A percentile compares a stretch with the other conserved stretches of the same genome.
Evolutionary conservation across 1,140 invertebrate genomes (phyloP).

Genomic region (Hormaphis cornu): DNA sequence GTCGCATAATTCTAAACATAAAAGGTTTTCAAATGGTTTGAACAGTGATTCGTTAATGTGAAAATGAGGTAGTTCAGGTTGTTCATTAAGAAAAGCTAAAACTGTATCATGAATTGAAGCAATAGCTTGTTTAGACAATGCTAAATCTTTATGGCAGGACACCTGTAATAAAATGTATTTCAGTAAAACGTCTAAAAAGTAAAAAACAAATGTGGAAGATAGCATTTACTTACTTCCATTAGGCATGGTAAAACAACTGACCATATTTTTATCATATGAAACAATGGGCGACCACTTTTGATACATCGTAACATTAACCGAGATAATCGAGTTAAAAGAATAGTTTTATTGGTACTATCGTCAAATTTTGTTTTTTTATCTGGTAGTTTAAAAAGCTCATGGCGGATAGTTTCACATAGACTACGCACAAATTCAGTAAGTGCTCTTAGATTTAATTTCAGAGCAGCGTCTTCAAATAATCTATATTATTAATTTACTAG

Average conservation of each 20-base stretch:
- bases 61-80: constrained; percentile 80
- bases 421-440: constrained; percentile 71
- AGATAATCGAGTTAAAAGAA: constrained; percentile 65
- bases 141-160: constrained; percentile 78
- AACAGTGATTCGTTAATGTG: constrained; percentile 91
- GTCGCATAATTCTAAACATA: constrained; percentile 85
- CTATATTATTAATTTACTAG: constrained; percentile 39
- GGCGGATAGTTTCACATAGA: constrained; percentile 69
- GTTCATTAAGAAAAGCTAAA: constrained; percentile 75
- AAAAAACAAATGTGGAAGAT: neutral
- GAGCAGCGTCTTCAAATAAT: constrained; percentile 73
- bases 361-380: constrained; percentile 32
- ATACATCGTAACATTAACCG: constrained; percentile 80
- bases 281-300: constrained; percentile 71
- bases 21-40: constrained; percentile 88
- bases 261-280: constrained; percentile 83
- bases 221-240: constrained; percentile 58
- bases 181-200: neutral
- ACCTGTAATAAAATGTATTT: constrained; percentile 50
- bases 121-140: constrained; percentile 85
- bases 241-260: constrained; percentile 80
- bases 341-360: constrained; percentile 30
- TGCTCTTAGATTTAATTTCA: constrained; percentile 73
- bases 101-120: constrained; percentile 87
- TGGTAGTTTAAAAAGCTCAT: constrained; percentile 52